Conservation (phyloP, 2,113 vertebrate species). For the Xenotilapia caudafasciata region DNA sequence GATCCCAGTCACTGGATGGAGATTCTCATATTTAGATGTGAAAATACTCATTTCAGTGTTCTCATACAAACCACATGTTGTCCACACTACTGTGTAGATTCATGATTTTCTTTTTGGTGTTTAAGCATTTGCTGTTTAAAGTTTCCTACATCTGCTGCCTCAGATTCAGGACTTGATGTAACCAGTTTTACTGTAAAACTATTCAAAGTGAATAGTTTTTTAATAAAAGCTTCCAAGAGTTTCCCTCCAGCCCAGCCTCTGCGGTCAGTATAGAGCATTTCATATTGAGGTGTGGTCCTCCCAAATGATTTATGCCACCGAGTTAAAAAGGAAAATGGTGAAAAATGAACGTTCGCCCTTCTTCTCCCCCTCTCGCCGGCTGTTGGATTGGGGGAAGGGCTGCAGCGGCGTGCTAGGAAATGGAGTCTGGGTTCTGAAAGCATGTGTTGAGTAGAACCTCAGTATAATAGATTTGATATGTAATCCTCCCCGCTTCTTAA, state of each 20-base stretch:
- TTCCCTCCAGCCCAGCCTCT: neutral
- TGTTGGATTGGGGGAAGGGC: neutral
- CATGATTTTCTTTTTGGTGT: neutral
- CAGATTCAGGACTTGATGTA: neutral
- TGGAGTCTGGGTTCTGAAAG: neutral
- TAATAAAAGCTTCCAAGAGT: neutral
- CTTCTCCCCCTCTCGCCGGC: neutral
- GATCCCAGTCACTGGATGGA: neutral
- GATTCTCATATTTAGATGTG: neutral
- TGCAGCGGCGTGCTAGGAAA: neutral
- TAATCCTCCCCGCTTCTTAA: neutral
- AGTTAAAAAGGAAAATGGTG: neutral
- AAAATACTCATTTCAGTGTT: neutral
- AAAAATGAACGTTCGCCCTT: slow-evolving; percentile 4
- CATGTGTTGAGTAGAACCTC: slow-evolving; percentile 3
- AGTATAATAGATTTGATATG: slow-evolving; percentile 8
- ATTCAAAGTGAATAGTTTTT: neutral
- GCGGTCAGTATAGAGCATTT: neutral
- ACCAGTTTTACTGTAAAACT: neutral
- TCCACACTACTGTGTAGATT: neutral
- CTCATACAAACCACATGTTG: neutral
- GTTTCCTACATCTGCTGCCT: neutral
- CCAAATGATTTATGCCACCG: neutral
- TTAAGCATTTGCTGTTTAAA: neutral
- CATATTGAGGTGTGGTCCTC: slow-evolving; percentile 8